Base-by-base conservation (phyloP, 2,113 vertebrate species). In the Cyprinodon tularosa region DNA sequence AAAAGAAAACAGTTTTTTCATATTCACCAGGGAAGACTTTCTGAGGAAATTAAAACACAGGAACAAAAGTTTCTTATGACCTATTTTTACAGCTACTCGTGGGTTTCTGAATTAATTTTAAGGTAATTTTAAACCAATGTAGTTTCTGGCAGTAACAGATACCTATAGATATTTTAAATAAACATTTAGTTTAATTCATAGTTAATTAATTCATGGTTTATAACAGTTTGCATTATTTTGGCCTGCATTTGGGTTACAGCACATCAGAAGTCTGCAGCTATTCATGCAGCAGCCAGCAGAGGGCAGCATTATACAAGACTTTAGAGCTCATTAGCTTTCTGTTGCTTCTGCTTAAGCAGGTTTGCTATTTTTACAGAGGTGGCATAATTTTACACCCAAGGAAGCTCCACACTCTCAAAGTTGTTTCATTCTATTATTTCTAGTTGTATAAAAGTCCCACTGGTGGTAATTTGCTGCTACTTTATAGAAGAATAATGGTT, bases 231-330 rank as follows among this genome's bases (percentile, higher is more conserved):
- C 48, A 50, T 50, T 5, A 4, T 53, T 53, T n/a, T 53, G 50
- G 20, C 50, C 6, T 17, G 48, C 48, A 50, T 17, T 17, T 4
- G 3, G 48, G 48, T 9, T 37, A 5, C 20, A 38, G 36, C 15
- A 38, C 13, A 17, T 4, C 36, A 48, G 36, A 37, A 29, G 67
- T n/a, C 37, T n/a, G 40, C 57, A 38, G 8, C 36, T 69, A 1
- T 76, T 57, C 20, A 20, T 4, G 10, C 14, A 57, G 3, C 67
- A 50, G 40, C 86, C 90, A 87, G 73, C 71, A 90, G 90, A 82
- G 85, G 82, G 85, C 85, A 84, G 82, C 67, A 74, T 75, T 44
- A 72, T 12, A 63, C 73, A 64, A 85, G 69, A 15, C 48, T 74
- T 42, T 68, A 29, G 60, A 15, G 45, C 4, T 10, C 60, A 64